Conservation (phyloP, 2,113 vertebrate species). For the Trichechus manatus region DNA sequence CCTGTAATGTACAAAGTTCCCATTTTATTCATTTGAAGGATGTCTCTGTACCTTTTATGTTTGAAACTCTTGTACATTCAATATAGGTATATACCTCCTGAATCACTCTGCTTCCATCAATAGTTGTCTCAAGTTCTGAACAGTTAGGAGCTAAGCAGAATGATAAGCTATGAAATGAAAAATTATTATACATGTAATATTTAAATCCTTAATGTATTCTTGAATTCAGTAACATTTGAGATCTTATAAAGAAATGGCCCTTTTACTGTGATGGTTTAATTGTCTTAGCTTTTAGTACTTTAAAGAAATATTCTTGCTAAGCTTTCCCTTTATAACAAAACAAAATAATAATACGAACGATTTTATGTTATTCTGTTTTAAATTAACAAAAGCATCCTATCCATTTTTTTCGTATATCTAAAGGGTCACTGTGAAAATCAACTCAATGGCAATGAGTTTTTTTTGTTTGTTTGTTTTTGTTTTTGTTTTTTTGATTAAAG, state of each 20-base stretch:
- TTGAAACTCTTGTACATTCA: background rate
- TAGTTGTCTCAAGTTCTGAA: background rate
- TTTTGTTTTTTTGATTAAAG: too few relatives aligned
- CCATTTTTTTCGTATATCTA: background rate
- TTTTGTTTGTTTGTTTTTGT: too few relatives aligned
- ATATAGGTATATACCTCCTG: background rate
- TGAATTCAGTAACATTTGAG: slow-evolving; percentile 12
- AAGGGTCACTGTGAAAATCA: background rate
- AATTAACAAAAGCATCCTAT: slow-evolving; percentile 18
- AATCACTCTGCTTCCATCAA: background rate
- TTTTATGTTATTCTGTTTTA: slow-evolving; percentile 11
- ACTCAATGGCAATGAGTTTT: too few relatives aligned
- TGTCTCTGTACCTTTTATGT: background rate
- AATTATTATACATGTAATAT: background rate
- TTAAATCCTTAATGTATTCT: slow-evolving; percentile 29
- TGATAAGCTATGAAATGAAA: background rate
- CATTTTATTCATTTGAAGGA: background rate
- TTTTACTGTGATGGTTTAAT: background rate
- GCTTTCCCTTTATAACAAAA: background rate
- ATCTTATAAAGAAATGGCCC: background rate
- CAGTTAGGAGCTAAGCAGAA: background rate
- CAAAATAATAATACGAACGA: background rate
- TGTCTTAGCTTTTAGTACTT: background rate
- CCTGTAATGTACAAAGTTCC: background rate
- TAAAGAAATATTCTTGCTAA: background rate